Percentiles rank a stretch among this genome's conserved stretches.
phyloP scores from a whole-genome alignment of 2,113 vertebrate genomes.

The Harpagus bidentatus region DNA sequence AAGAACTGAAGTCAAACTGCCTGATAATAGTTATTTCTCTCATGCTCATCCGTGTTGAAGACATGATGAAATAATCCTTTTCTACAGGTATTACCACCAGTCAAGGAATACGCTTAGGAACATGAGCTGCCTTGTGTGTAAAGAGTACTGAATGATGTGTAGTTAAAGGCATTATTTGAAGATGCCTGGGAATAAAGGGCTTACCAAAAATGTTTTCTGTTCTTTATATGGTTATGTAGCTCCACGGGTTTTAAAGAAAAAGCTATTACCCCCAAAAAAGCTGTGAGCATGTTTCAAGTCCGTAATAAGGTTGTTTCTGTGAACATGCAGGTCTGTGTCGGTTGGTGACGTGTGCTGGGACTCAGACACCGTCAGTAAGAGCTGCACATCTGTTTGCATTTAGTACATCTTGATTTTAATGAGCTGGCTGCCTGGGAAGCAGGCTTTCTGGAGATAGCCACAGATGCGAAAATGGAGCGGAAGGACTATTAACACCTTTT shows the following conservation, averaged over 20 bases:
- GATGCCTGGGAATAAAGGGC: neutral
- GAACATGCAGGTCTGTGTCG: neutral
- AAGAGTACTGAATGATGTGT: neutral
- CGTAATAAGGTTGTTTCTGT: neutral
- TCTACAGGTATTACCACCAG: neutral
- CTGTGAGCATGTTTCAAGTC: neutral
- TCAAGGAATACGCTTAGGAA: neutral
- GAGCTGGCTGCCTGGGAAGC: neutral
- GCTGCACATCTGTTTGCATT: neutral
- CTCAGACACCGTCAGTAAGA: neutral
- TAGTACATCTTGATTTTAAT: neutral
- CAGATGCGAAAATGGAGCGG: rapidly evolving
- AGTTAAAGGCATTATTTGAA: neutral
- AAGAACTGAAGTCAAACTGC: neutral
- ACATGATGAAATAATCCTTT: neutral
- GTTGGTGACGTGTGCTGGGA: rapidly evolving
- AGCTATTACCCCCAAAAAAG: neutral
- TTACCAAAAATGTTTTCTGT: neutral
- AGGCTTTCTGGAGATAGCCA: neutral
- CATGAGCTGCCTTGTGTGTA: neutral
- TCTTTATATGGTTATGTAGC: neutral
- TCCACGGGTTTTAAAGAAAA: neutral
- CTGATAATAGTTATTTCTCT: neutral
- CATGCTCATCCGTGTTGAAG: neutral
- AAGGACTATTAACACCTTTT: neutral